Percentiles rank a stretch among this genome's conserved stretches.
Evolutionary conservation across 2,797 vertebrate genomes (phyloP).

Genomic region (Sylvia borin): DNA sequence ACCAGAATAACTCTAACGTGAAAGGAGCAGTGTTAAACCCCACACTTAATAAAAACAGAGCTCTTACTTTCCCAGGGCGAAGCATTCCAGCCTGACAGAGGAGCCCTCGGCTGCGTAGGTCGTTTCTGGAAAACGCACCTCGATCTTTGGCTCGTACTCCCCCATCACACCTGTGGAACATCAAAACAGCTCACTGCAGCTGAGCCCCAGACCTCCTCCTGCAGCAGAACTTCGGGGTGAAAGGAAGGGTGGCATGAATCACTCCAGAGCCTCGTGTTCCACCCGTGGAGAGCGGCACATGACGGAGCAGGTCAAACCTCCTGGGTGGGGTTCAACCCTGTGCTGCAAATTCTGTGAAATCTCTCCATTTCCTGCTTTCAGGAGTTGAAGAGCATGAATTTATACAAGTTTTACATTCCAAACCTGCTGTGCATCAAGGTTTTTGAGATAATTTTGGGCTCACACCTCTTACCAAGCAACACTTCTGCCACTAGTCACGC

Average conservation of each 20-base stretch:
- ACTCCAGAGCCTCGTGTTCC: background rate
- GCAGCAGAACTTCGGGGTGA: background rate
- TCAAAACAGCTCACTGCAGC: slow-evolving; percentile 61
- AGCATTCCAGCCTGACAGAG: slow-evolving; percentile 75
- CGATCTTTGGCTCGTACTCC: slow-evolving; percentile 96
- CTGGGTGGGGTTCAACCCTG: background rate
- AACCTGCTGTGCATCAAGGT: background rate
- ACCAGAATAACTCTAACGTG: background rate
- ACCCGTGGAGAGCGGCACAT: rapidly evolving
- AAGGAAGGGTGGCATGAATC: background rate
- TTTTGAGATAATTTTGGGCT: background rate
- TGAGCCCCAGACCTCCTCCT: slow-evolving; percentile 27
- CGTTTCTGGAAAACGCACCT: slow-evolving; percentile 91
- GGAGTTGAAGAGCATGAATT: background rate
- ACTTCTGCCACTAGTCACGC: background rate
- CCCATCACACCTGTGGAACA: slow-evolving; percentile 91
- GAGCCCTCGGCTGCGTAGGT: slow-evolving; percentile 86
- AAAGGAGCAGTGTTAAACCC: background rate
- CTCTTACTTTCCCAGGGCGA: slow-evolving; percentile 81
- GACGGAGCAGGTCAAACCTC: background rate
- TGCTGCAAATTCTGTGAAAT: background rate
- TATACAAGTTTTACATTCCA: background rate
- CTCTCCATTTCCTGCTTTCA: background rate
- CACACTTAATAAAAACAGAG: background rate
- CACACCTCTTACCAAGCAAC: background rate